Evolutionary conservation across 2,797 vertebrate species (phyloP), one percentile per base, ranked within the genome.

Genomic region (Arnoldichthys spilopterus): DNA sequence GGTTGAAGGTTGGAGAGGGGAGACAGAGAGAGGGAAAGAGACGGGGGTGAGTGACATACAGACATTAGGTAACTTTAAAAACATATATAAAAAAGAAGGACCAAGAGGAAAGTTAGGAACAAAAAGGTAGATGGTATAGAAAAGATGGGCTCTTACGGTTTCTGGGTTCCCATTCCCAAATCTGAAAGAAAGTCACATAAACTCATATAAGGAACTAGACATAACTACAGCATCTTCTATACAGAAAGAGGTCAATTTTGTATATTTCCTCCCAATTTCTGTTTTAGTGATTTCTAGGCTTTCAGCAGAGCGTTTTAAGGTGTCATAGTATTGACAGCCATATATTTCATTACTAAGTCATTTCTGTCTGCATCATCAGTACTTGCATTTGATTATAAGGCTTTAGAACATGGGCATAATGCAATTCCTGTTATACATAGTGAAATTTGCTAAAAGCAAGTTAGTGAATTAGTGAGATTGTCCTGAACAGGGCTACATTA

Each of bases 161-260:
- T 96, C 90, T 89, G 94, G 84, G 73, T 94, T 90, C 92, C 93
- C 92, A 95, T 94, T 78, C 93, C 93, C 90, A 96, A 93, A 93
- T 96, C 95, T 96, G 89, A 74, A 92, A 91, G 85, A 28, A 26
- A 81, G 16, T 67, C 9, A 75, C 0, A 68, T 12, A 47, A 13
- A 64, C 47, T 61, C 3, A 32, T 20, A 11, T 74, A 56, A 64
- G 5, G 54, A 26, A 45, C 7, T 47, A 6, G 0, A 32, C 9
- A 67, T 20, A 47, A 2, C 9, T 24, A n/a, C 6, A 51, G 16
- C 37, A 61, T 59, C 16, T 28, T 3, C 26, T 6, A 28, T 30
- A 61, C 9, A 18, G 13, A 2, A 30, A 2, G n/a, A 61, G 4
- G 3, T 13, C 11, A 26, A 26, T 22, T 3, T 4, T 51, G 49